Conservation (phyloP, 1,140 invertebrate genomes). For the Drosophila kohkoa region DNA sequence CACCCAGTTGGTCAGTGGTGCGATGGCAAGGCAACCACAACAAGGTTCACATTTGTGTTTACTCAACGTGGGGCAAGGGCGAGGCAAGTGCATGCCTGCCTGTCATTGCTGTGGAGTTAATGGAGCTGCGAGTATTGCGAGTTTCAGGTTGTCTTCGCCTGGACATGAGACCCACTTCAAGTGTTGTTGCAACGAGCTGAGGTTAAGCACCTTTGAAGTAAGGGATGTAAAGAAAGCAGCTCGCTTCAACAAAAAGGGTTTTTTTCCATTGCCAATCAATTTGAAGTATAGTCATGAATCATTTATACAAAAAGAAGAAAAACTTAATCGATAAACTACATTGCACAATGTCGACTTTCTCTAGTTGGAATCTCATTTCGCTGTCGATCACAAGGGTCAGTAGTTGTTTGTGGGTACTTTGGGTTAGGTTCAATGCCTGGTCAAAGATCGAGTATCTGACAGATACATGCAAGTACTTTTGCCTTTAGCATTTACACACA, state of each 20-base stretch:
- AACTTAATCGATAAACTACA: constrained; percentile 13
- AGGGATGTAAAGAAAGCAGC: constrained; percentile 10
- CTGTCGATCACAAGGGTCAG: constrained; percentile 11
- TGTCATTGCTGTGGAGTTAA: constrained; percentile 11
- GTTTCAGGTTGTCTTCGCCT: constrained; percentile 32
- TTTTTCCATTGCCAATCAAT: constrained; percentile 1
- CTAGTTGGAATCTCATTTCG: not conserved
- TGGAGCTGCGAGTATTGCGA: constrained; percentile 27
- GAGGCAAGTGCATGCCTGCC: constrained; percentile 28
- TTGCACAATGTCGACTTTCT: constrained; percentile 4
- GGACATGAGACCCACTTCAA: constrained; percentile 69
- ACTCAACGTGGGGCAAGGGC: constrained; percentile 30
- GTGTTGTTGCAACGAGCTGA: constrained; percentile 48
- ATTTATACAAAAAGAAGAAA: not conserved
- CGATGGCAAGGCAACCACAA: constrained; percentile 42
- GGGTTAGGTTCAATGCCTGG: constrained; percentile 15
- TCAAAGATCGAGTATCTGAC: constrained; percentile 42
- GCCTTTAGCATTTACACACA: constrained; percentile 10
- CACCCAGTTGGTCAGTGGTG: constrained; percentile 26
- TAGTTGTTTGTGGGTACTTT: not conserved
- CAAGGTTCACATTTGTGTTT: constrained; percentile 69
- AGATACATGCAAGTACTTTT: constrained; percentile 28
- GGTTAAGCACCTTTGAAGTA: constrained; percentile 66
- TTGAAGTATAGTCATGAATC: not conserved
- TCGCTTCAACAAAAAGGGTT: not conserved